Conservation (phyloP, 2,113 vertebrate species). For the Takifugu flavidus region DNA sequence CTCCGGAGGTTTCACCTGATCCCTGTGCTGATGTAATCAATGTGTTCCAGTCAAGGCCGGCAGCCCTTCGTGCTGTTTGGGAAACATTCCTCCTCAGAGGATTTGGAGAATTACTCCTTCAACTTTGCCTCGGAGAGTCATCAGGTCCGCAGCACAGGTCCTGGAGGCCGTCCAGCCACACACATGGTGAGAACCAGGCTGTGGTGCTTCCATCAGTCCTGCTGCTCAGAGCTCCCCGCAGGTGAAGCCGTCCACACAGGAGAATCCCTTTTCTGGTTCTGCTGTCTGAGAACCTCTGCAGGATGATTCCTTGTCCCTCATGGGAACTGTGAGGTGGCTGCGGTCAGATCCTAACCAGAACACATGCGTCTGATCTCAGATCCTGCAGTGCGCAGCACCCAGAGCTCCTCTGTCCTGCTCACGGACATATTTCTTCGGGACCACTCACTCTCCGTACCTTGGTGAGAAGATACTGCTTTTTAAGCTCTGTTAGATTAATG, state of each 20-base stretch:
- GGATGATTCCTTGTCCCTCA: too few species aligned
- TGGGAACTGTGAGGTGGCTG: too few species aligned
- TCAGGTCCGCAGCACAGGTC: constrained; percentile 87
- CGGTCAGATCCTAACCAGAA: too few species aligned
- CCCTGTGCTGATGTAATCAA: neutral
- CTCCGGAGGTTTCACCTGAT: too few species aligned
- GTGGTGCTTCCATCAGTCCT: too few species aligned
- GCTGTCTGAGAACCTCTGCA: too few species aligned
- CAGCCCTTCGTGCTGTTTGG: constrained; percentile 93
- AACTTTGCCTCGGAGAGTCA: constrained; percentile 95
- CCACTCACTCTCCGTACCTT: constrained; percentile 85
- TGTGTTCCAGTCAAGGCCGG: constrained; percentile 76
- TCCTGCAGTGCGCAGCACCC: constrained; percentile 90
- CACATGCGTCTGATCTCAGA: constrained; percentile 58
- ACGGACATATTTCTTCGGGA: constrained; percentile 93
- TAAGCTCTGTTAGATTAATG: neutral
- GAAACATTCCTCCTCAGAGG: constrained; percentile 84
- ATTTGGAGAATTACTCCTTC: constrained; percentile 85
- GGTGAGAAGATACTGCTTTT: constrained; percentile 70
- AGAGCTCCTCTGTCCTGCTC: constrained; percentile 91
- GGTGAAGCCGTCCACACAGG: too few species aligned
- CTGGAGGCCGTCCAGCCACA: constrained; percentile 78
- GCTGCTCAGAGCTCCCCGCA: too few species aligned
- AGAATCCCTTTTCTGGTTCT: too few species aligned
- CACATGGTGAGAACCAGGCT: constrained; percentile 84